Conservation (phyloP, 2,888 invertebrate species). For the Tenthredo distinguenda region DNA sequence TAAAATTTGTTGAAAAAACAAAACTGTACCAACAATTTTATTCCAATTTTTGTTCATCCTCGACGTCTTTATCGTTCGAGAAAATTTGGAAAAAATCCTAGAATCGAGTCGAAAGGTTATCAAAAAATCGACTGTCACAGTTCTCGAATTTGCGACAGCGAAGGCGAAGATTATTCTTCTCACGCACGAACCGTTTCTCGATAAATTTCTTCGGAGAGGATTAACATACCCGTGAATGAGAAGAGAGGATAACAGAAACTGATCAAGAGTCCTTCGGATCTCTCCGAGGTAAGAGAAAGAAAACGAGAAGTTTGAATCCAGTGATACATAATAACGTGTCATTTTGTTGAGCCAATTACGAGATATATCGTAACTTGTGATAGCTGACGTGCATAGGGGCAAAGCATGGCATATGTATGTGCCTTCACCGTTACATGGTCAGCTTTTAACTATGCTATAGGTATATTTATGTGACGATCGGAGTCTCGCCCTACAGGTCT, state of each 20-base stretch:
- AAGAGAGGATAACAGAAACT: neutral
- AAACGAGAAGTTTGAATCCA: neutral
- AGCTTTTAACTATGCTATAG: neutral
- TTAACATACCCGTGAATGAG: neutral
- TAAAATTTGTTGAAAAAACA: too few relatives aligned
- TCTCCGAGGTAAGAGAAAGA: neutral
- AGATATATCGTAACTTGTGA: neutral
- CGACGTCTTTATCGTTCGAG: too few relatives aligned
- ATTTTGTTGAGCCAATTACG: neutral
- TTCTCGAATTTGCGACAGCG: neutral
- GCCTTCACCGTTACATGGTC: neutral
- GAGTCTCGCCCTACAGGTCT: neutral
- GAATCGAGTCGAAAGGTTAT: neutral
- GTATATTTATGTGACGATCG: neutral
- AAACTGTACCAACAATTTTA: too few relatives aligned
- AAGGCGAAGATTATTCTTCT: neutral
- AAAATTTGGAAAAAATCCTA: too few relatives aligned
- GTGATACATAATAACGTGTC: neutral
- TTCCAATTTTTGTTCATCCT: too few relatives aligned
- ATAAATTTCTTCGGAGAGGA: neutral
- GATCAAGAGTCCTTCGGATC: neutral
- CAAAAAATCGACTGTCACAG: neutral
- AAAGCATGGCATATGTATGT: neutral
- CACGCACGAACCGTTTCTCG: neutral
- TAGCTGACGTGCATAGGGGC: neutral